Percentiles rank a stretch among this genome's conserved stretches.
Evolutionary conservation across 2,888 invertebrate species (phyloP).

Genomic region (Lumbricus terrestris): DNA sequence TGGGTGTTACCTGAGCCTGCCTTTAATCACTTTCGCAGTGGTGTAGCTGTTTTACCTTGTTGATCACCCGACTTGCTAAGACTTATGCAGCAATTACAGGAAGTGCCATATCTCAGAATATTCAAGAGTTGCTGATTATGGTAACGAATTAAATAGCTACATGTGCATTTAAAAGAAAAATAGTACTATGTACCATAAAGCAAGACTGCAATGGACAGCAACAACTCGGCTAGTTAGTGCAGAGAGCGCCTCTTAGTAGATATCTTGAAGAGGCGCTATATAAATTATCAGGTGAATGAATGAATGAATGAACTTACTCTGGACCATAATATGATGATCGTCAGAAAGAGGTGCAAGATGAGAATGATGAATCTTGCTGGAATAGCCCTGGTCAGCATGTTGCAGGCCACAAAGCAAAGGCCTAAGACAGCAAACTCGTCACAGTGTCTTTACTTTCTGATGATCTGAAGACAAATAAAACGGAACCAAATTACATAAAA

Average conservation of each 20-base stretch:
- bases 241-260: no score
- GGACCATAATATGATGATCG: slow-evolving; percentile 19
- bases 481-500: background rate
- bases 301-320: no score
- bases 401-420: background rate
- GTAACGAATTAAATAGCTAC: background rate
- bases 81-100: no score
- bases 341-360: slow-evolving; percentile 19
- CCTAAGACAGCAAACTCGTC: background rate
- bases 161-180: background rate
- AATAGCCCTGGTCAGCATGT: background rate
- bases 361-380: slow-evolving; percentile 22
- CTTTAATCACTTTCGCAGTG: no score
- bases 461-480: background rate
- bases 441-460: background rate
- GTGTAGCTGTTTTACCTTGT: no score
- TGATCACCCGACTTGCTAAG: no score
- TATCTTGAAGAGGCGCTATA: no score
- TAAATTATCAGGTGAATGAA: no score
- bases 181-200: background rate
- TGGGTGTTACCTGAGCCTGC: no score
- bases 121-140: background rate
- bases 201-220: background rate
- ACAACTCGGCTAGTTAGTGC: no score
- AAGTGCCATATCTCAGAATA: no score